phyloP scores from a whole-genome alignment of 2,797 vertebrate genomes.

The Silurus lanzhouensis region DNA sequence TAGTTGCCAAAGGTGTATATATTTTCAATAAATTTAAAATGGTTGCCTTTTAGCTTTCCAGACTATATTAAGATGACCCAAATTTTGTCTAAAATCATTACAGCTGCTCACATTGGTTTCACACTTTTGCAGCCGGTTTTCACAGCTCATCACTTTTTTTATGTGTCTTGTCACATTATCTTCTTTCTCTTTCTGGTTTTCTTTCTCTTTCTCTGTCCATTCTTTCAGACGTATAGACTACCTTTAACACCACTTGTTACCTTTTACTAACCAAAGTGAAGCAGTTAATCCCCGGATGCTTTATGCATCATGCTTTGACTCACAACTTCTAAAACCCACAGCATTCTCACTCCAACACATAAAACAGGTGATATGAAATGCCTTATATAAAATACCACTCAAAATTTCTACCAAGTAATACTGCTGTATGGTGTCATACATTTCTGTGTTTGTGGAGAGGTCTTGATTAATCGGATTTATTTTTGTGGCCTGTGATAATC shows the following conservation, averaged over 20 bases:
- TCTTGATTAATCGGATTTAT: not conserved
- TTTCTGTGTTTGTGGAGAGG: not conserved
- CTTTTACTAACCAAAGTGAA: conserved; percentile 1
- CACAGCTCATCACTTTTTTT: conserved; percentile 30
- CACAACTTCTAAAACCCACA: conserved; percentile 11
- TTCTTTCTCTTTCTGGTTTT: conserved; percentile 22
- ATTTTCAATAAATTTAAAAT: no score
- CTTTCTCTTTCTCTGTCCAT: conserved; percentile 3
- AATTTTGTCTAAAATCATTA: conserved; percentile 1
- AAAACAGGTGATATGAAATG: not conserved
- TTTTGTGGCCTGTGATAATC: not conserved
- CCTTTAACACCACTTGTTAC: conserved; percentile 14
- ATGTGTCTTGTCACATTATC: conserved; percentile 23
- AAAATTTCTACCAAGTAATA: not conserved
- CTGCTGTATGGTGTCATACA: not conserved
- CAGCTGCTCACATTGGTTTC: not conserved
- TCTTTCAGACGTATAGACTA: not conserved
- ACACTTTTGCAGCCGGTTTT: conserved; percentile 3
- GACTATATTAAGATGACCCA: not conserved
- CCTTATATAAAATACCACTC: not conserved
- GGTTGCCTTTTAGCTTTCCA: not conserved
- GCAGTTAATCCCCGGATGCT: not conserved
- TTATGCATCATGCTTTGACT: conserved; percentile 8
- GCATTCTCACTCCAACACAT: not conserved
- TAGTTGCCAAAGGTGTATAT: not conserved